Base-by-base conservation (phyloP, 2,797 vertebrate species). In the Ispidina lecontei region DNA sequence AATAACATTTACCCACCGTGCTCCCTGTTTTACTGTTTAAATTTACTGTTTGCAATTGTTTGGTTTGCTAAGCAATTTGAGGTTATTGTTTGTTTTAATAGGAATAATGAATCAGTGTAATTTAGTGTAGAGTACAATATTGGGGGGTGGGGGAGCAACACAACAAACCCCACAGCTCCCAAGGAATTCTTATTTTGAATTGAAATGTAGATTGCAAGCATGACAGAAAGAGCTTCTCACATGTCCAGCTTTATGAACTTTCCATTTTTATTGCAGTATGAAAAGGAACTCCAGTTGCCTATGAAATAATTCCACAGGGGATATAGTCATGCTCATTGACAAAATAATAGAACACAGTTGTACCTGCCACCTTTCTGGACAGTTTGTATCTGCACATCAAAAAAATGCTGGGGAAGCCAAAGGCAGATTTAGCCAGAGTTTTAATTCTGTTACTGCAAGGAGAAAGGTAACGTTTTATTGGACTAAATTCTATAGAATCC, bases 81-180 rank as follows among this genome's bases (percentile, higher is more conserved):
- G 87, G 92, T 95, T 96, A 94, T 97, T 97, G 96, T 98, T 98
- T 96, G 93, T 96, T 97, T 97, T 98, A 97, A 98, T 97, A 97
- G 96, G 91, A 97, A 97, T 97, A 98, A 97, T 97, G 97, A 97
- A 98, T 98, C 97, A 97, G 94, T 95, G 72, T 92, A 97, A 97
- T 97, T 97, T 96, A 96, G 67, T 63, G 44, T 52, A 19, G 68
- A 95, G 58, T 94, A 89, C 60, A 77, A 93, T 89, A 83, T 92
- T 39, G 0, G 4, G 60, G 62, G 49, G 63, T 58, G 62, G 46
- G 63, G 4, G 33, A 22, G 7, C 10, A 31, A 26, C 70, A 59
- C 9, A 12, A 28, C 55, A 26, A 43, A 29, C 9, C 13, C 10
- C 69, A 39, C 74, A 91, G 64, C 87, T 93, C 46, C 68, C 2